Conservation (phyloP, 2,888 invertebrate genomes). For the Acanthosoma haemorrhoidale region DNA sequence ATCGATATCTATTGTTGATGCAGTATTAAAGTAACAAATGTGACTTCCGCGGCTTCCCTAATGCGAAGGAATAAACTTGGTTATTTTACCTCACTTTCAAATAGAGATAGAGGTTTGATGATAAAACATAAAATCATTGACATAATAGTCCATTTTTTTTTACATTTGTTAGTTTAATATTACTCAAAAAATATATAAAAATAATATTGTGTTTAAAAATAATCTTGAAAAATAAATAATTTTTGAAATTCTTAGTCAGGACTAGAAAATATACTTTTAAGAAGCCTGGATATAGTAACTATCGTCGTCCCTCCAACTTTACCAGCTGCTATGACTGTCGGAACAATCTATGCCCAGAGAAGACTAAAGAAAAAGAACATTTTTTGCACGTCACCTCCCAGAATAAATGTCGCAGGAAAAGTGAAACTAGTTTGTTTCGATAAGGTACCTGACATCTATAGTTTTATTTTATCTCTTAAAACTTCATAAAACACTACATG, state of each 20-base stretch:
- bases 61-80: no score
- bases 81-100: no score
- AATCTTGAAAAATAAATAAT: background rate
- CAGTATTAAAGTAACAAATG: no score
- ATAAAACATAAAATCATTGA: background rate
- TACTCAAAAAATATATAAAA: background rate
- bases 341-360: slow-evolving; percentile 70
- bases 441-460: slow-evolving; percentile 58
- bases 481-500: background rate
- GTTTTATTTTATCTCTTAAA: background rate
- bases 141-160: background rate
- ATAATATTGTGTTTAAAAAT: background rate
- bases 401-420: slow-evolving; percentile 74
- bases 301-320: slow-evolving; percentile 90
- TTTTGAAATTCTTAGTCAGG: slow-evolving; percentile 44
- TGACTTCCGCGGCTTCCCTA: no score
- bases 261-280: slow-evolving; percentile 60
- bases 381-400: slow-evolving; percentile 72
- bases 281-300: slow-evolving; percentile 83
- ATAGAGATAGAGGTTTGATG: no score
- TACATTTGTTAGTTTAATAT: background rate
- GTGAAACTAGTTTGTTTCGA: slow-evolving; percentile 82
- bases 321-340: slow-evolving; percentile 82
- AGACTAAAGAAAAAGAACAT: slow-evolving; percentile 62
- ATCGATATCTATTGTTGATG: no score